Evolutionary conservation across 2,888 invertebrate species (phyloP), one percentile per base, ranked within the genome.

Genomic region (Osedax fenrisi): DNA sequence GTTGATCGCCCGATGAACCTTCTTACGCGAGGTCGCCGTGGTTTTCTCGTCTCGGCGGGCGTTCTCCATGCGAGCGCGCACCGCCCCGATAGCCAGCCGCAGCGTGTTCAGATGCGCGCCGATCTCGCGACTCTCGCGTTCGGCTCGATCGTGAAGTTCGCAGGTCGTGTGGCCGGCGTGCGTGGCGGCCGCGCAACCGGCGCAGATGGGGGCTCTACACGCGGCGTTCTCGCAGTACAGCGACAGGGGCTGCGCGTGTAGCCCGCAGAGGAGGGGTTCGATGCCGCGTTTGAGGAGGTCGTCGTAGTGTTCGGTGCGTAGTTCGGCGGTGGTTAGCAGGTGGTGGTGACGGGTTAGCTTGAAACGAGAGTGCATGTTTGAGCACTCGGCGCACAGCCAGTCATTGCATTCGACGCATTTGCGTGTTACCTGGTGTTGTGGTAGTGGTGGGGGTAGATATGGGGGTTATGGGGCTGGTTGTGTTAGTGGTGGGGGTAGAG

Each of bases 341-440:
- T 74, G 75, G 72, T 79, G 79, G 70, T 76, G 77, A 27, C 75
- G 76, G 1, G 79, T 79, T 56, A 79, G 64, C 71, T 78, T 78
- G 25, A 78, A 77, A 70, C 75, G 23, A 1, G 68, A 21, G 41
- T 79, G 79, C 77, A 79, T 76, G 24, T 76, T 61, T 59, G 76
- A 77, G 75, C 79, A 79, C 70, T 76, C 69, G 22, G 76, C 74
- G 66, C 79, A 79, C 69, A 79, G 76, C 78, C 78, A 79, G 62
- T 79, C 79, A 24, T 78, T 75, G 72, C 79, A 79, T 70, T 79
- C 76, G 2, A 79, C 76, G 72, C 79, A 79, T 72, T 79, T 78
- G 26, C 76, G 72, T 71, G 69, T 76, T 27, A 71, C 41, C 41
- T 71, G 41, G 1, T 22, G 26, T n/a, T n/a, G n/a, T n/a, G n/a